Evolutionary conservation across 2,113 vertebrate species (phyloP), one percentile per base, ranked within the genome.

Genomic region (Mesembrinibis cayennensis): DNA sequence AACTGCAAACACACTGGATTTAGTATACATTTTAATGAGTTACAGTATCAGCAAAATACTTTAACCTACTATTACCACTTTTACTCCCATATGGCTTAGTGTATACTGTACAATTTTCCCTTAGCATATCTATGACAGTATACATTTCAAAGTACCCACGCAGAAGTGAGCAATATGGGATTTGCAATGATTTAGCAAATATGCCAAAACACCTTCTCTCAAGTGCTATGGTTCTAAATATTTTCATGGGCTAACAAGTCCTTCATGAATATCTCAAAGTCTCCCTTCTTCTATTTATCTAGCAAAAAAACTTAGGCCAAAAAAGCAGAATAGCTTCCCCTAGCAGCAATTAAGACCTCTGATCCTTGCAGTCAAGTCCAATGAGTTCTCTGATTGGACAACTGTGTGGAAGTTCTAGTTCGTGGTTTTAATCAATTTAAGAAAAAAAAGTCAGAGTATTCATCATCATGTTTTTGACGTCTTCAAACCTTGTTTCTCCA

Each of bases 401-500:
- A 36, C 62, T 52, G 74, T 82, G 80, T 90, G 85, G 87, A 97
- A 95, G 74, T 95, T 96, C 70, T 91, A 93, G 82, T 91, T 94
- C 6, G 3, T 87, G 76, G 56, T 66, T 77, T 88, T 90, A 97
- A 86, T 82, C 65, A 45, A 45, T 59, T 92, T 61, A 82, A 27
- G 56, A 19, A 62, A 95, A 86, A 65, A 29, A 59, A 49, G 47
- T 65, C 38, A 72, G 59, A 34, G 36, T 71, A 87, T 84, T 90
- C 62, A 19, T 42, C 82, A 88, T 99, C 98, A 99, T 87, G 98
- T 99, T 97, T 98, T 99, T 17, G 95, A 98, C 81, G 99, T 99
- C 98, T 98, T 99, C 97, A 99, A 97, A 96, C 99, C 99, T 98
- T 99, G 99, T 90, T 99, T 99, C 97, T 99, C 99, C 99, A 99